phyloP scores from a whole-genome alignment of 2,888 invertebrate genomes.

The Agrochola circellaris region DNA sequence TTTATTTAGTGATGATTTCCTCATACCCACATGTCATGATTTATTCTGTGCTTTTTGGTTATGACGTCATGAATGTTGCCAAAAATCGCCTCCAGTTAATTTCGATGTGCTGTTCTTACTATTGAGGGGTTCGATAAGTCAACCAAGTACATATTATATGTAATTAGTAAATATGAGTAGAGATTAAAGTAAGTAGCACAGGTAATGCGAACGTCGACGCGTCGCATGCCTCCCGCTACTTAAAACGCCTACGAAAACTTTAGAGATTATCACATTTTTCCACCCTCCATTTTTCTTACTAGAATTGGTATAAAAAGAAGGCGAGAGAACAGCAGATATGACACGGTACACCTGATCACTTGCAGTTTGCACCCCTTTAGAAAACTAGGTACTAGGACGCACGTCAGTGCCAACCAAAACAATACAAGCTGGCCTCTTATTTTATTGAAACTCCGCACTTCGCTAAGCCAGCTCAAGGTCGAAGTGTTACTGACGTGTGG shows the following conservation, averaged over 20 bases:
- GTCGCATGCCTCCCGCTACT: conserved; percentile 77
- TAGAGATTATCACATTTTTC: conserved; percentile 43
- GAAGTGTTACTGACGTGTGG: neutral
- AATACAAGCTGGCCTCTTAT: neutral
- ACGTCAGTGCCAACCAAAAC: neutral
- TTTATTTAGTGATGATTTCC: conserved; percentile 15
- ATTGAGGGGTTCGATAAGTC: conserved; percentile 1
- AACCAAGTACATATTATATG: conserved; percentile 57
- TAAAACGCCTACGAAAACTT: conserved; percentile 72
- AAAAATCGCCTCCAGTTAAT: neutral
- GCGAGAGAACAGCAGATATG: neutral
- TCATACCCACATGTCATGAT: neutral
- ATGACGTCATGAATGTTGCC: neutral
- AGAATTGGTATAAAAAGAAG: neutral
- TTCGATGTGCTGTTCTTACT: neutral
- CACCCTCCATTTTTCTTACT: neutral
- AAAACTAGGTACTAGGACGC: neutral
- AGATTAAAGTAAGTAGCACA: conserved; percentile 77
- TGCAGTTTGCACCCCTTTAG: neutral
- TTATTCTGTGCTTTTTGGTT: neutral
- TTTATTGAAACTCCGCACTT: neutral
- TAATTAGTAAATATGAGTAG: conserved; percentile 82
- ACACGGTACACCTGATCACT: neutral
- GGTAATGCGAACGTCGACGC: conserved; percentile 70
- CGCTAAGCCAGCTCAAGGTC: neutral